phyloP scores from a whole-genome alignment of 1,140 invertebrate species.

The Drusus annulatus region DNA sequence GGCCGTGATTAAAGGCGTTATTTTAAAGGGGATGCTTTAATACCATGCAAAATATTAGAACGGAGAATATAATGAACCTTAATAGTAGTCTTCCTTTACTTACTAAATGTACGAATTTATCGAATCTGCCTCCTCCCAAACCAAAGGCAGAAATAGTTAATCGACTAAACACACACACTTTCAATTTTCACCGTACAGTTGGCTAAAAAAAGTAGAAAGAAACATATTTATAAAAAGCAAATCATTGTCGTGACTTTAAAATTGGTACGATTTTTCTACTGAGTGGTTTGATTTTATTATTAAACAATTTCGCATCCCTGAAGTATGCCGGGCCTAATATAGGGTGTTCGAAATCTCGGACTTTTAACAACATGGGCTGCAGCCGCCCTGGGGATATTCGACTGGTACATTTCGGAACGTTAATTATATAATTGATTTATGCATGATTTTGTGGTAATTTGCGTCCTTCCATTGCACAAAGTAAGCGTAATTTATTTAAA shows the following conservation, averaged over 20 bases:
- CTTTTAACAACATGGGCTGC: constrained; percentile 35
- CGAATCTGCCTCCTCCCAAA: no score
- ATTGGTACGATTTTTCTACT: constrained; percentile 9
- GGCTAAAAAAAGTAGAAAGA: neutral
- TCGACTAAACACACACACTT: no score
- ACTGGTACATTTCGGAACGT: constrained; percentile 45
- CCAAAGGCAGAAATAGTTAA: no score
- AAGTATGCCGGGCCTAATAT: constrained; percentile 18
- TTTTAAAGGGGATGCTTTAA: neutral
- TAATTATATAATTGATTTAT: constrained; percentile 57
- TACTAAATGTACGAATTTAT: no score
- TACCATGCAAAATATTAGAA: constrained; percentile 21
- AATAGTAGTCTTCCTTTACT: neutral
- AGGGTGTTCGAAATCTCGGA: constrained; percentile 38
- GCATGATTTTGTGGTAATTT: constrained; percentile 48
- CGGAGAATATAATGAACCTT: constrained; percentile 3
- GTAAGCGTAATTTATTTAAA: constrained; percentile 30
- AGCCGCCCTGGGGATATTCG: constrained; percentile 11
- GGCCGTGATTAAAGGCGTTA: neutral
- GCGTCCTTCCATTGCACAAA: constrained; percentile 15
- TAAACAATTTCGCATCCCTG: neutral
- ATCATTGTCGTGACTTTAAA: neutral
- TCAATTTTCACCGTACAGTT: no score
- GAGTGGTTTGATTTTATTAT: neutral
- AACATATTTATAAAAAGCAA: neutral